These are phyloP conservation scores for Chinchilla lanigera DNA, from an alignment of 2,113 vertebrate species.

Conservation along the genomic window DNA sequence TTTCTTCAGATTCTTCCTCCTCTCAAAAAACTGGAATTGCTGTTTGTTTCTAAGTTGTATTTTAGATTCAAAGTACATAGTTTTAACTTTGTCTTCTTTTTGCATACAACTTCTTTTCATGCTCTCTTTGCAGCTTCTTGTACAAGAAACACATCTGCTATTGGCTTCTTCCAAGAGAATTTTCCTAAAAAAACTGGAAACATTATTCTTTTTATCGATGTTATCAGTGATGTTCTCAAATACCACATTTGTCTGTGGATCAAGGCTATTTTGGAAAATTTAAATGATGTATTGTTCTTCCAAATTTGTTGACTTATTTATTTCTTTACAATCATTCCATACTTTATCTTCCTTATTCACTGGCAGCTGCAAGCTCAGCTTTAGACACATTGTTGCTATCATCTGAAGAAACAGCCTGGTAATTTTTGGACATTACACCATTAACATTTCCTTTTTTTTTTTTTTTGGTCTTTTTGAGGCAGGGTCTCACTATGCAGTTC, in stretches of 20 bases:
- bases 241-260: constrained; percentile 90
- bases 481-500: no score
- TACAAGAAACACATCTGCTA: constrained; percentile 95
- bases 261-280: constrained; percentile 85
- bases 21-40: constrained; percentile 89
- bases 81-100: constrained; percentile 89
- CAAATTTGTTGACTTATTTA: no score
- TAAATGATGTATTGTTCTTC: no score
- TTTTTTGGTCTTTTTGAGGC: no score
- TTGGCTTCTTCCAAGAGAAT: constrained; percentile 97
- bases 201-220: constrained; percentile 91
- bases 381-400: no score
- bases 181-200: constrained; percentile 92
- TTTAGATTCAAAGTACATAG: constrained; percentile 86
- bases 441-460: no score
- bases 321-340: no score
- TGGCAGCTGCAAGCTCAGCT: no score
- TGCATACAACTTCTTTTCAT: constrained; percentile 86
- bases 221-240: constrained; percentile 95
- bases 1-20: constrained; percentile 94
- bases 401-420: no score
- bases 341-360: no score
- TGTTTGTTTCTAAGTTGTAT: constrained; percentile 87
- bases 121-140: constrained; percentile 91
- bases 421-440: no score